These are phyloP conservation scores for Leptinotarsa tumamoca DNA, from an alignment of 2,888 invertebrate genomes.

Conservation along the genomic window DNA sequence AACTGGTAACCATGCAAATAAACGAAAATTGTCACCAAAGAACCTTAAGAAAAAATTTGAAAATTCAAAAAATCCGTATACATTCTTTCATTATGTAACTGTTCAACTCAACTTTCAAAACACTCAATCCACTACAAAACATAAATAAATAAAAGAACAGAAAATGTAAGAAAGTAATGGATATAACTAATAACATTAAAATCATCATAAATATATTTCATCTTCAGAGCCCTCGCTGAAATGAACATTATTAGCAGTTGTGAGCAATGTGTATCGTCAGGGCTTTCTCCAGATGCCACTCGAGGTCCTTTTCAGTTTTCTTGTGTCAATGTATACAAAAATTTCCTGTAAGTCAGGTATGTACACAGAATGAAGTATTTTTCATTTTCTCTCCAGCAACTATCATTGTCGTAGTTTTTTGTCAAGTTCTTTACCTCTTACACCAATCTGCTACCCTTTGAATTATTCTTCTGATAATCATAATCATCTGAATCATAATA, in stretches of 20 bases:
- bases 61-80: too few species aligned
- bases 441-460: slow-evolving; percentile 59
- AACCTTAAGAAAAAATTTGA: too few species aligned
- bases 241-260: slow-evolving; percentile 16
- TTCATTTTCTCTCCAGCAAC: slow-evolving; percentile 61
- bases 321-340: slow-evolving; percentile 76
- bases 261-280: slow-evolving; percentile 72
- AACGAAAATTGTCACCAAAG: too few species aligned
- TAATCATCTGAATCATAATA: slow-evolving; percentile 72
- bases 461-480: slow-evolving; percentile 55
- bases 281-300: slow-evolving; percentile 82
- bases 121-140: neutral
- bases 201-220: neutral
- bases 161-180: neutral
- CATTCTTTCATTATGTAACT: too few species aligned
- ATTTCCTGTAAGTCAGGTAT: slow-evolving; percentile 76
- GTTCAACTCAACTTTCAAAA: neutral
- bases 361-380: slow-evolving; percentile 73
- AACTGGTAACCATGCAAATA: too few species aligned
- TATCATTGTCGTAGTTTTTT: slow-evolving; percentile 37
- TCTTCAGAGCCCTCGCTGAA: slow-evolving; percentile 31
- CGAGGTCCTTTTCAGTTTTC: slow-evolving; percentile 76
- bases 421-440: slow-evolving; percentile 60
- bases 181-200: neutral
- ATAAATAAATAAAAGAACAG: neutral